Base-by-base conservation (phyloP, 1,140 invertebrate species). In the Ectropis grisescens region DNA sequence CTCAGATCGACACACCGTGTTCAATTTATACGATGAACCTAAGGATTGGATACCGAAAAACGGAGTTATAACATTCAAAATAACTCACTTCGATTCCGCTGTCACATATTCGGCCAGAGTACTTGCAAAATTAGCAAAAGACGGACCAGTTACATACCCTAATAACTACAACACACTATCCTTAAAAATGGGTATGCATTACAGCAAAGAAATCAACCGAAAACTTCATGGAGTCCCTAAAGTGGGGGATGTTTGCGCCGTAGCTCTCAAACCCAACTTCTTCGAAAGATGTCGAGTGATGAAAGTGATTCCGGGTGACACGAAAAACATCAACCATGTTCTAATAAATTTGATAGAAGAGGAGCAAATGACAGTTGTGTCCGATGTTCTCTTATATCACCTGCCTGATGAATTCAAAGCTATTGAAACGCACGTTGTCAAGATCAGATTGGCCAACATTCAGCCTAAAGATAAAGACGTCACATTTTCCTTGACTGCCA, bases 271-370 rank as follows among this genome's bases (percentile, higher is more conserved):
- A 29, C 41, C 40, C 5, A 58, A 75, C 37, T 57, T 64, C 10
- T 82, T 56, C 31, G 53, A 48, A 1, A 46, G 79, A 22, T 82
- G 79, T 49, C 64, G 70, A 50, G 58, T 83, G 1, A 27, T 81
- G 1, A 74, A 74, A 44, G 65, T 78, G 34, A 35, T 69, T 7
- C 51, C 19, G 11, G 22, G 16, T 14, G 54, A 60, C 37, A 33
- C 44, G 26, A 60, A 53, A 16, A 53, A 61, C 7, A 64, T 66
- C n/a, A 67, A 74, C 37, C 35, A 37, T 2, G 56, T 82, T 1
- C 37, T 72, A n/a, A 39, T 82, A 1, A 72, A 66, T 32, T 38
- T 82, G 1, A 47, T 83, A 7, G 82, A 83, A 26, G 67, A 81
- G 41, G 66, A 79, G 37, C 58, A 41, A 34, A 41, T 59, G 11